Conservation (phyloP, 2,113 vertebrate genomes). For the Formicarius rufipectus region DNA sequence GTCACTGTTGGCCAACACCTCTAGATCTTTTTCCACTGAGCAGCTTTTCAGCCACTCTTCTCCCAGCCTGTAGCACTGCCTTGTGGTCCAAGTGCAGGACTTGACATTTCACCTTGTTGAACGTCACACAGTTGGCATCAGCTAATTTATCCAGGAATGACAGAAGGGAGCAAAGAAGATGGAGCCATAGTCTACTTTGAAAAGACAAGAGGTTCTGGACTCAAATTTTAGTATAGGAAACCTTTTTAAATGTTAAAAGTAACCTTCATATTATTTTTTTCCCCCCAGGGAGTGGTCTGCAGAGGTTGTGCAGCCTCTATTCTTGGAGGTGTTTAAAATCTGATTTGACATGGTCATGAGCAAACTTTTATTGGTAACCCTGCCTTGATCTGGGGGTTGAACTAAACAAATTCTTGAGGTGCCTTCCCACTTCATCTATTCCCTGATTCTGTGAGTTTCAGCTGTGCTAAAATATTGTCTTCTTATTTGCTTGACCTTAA, state of each 20-base stretch:
- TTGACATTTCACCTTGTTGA: not conserved
- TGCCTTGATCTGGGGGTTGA: not conserved
- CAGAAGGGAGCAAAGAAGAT: not conserved
- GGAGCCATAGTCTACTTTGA: not conserved
- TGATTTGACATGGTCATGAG: not conserved
- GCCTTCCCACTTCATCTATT: not conserved
- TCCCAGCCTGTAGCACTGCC: fast-evolving
- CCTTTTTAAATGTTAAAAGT: not conserved
- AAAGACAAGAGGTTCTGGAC: not conserved
- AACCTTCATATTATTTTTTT: not conserved
- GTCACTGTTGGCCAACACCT: fast-evolving
- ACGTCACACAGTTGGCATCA: fast-evolving
- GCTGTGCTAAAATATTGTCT: not conserved
- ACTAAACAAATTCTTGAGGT: not conserved
- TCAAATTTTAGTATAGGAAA: not conserved
- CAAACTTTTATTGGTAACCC: not conserved
- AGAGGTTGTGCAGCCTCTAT: not conserved
- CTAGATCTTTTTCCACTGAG: fast-evolving
- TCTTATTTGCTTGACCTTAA: not conserved
- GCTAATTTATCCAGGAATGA: not conserved
- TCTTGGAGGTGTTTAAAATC: not conserved
- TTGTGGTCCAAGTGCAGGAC: not conserved
- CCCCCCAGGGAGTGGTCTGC: not conserved
- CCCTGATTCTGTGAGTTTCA: not conserved
- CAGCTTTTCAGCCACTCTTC: fast-evolving